Evolutionary conservation across 92 coral and sea anemone genomes (phyloP).

Genomic region (Chrysogorgia sp.): DNA sequence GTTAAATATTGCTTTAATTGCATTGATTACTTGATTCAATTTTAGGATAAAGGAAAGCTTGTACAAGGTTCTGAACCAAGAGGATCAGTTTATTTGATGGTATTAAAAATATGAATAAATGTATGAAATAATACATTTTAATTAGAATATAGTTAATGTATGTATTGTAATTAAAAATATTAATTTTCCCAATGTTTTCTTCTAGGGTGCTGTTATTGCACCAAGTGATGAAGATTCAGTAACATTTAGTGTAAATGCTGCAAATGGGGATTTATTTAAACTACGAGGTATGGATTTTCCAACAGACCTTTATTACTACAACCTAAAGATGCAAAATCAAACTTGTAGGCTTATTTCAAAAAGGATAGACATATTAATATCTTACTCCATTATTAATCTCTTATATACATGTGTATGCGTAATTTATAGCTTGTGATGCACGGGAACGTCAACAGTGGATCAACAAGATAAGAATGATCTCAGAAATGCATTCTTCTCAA

Average conservation of each 20-base stretch:
- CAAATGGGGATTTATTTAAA: conserved; percentile 96
- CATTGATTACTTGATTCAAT: not conserved
- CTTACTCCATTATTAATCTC: too few species aligned
- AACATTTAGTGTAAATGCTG: conserved; percentile 95
- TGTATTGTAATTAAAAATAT: not conserved
- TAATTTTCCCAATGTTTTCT: not conserved
- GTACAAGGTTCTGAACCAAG: conserved; percentile 81
- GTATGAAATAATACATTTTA: not conserved
- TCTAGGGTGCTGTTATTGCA: conserved; percentile 89
- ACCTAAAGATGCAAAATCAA: not conserved
- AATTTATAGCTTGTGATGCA: conserved; percentile 77
- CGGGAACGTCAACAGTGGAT: conserved; percentile 98
- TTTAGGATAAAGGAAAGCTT: conserved; percentile 83
- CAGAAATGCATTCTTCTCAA: conserved; percentile 86
- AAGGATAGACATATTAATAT: too few species aligned
- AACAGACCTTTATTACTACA: not conserved
- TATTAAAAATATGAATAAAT: conserved; percentile 6
- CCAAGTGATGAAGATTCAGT: conserved; percentile 99
- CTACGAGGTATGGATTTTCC: conserved; percentile 72
- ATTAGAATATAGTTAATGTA: not conserved
- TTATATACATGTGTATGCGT: not conserved
- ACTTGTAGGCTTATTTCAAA: not conserved
- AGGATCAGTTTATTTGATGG: conserved; percentile 94
- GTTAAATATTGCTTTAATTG: not conserved
- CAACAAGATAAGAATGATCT: conserved; percentile 82